A percentile compares a stretch with the other conserved stretches of the same genome.
Conservation (phyloP, 92 coral and sea anemone genomes). For the Phenganax subtilis region DNA sequence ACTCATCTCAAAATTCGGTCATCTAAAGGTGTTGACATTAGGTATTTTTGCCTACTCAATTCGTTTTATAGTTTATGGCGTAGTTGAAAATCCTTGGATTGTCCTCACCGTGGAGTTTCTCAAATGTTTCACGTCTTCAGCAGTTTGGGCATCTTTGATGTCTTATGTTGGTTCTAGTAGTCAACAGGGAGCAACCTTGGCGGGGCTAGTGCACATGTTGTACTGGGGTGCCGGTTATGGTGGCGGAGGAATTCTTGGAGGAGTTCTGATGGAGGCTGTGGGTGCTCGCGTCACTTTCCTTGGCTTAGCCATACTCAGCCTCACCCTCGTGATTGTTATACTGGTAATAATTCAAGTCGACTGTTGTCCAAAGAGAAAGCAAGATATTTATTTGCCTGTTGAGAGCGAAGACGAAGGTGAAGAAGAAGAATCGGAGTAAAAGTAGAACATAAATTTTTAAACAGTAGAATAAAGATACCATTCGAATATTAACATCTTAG, state of each 20-base stretch:
- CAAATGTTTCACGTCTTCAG: slow-evolving; percentile 36
- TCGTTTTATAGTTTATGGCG: slow-evolving; percentile 17
- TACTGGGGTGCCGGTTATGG: slow-evolving; percentile 86
- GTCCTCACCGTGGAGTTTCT: slow-evolving; percentile 29
- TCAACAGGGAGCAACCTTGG: slow-evolving; percentile 3
- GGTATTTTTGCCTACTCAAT: slow-evolving; percentile 25
- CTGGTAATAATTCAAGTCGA: slow-evolving; percentile 3
- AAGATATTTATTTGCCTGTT: slow-evolving; percentile 24
- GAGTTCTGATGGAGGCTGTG: slow-evolving; percentile 65
- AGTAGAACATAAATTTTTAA: background rate
- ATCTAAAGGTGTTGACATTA: slow-evolving; percentile 22
- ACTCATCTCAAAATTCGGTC: slow-evolving; percentile 31
- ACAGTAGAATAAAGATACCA: background rate
- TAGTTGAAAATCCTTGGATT: slow-evolving; percentile 22
- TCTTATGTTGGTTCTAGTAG: slow-evolving; percentile 6
- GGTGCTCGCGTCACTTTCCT: slow-evolving; percentile 65
- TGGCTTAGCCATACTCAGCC: slow-evolving; percentile 16
- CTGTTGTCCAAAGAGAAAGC: slow-evolving; percentile 32
- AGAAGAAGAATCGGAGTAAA: slow-evolving; percentile 13
- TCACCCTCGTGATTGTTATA: background rate
- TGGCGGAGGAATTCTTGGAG: slow-evolving; percentile 69
- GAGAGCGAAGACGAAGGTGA: slow-evolving; percentile 22
- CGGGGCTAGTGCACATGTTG: slow-evolving; percentile 56
- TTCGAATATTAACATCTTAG: background rate
- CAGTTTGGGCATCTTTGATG: slow-evolving; percentile 34